phyloP scores from a whole-genome alignment of 2,113 vertebrate species.

The Rissa tridactyla region DNA sequence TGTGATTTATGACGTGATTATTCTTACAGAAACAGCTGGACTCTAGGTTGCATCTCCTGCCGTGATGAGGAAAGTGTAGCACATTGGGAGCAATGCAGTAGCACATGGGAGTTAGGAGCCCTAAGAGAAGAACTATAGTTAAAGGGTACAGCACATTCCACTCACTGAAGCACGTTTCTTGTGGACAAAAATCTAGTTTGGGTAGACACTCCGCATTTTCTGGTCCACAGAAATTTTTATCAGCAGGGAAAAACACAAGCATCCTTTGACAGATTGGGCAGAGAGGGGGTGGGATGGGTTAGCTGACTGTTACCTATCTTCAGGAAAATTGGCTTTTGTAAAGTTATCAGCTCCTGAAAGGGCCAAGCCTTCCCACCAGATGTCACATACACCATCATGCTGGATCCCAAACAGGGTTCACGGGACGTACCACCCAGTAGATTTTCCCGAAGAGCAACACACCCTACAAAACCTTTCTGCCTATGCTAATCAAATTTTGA shows the following conservation, averaged over 20 bases:
- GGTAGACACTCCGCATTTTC: not conserved
- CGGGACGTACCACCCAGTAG: not conserved
- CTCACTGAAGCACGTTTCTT: not conserved
- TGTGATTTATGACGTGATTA: not conserved
- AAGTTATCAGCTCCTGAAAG: not conserved
- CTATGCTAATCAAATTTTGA: no score
- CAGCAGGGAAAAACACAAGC: not conserved
- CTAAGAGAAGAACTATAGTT: fast-evolving
- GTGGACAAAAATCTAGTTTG: not conserved
- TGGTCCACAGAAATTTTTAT: not conserved
- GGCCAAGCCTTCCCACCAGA: not conserved
- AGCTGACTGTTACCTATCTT: not conserved
- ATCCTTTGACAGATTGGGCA: not conserved
- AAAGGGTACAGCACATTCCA: not conserved
- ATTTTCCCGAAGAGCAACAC: not conserved
- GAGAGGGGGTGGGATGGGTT: not conserved
- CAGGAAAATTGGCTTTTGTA: not conserved
- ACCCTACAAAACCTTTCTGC: not conserved
- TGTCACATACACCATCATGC: fast-evolving
- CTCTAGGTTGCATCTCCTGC: not conserved
- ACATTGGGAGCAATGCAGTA: not conserved
- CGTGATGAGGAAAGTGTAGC: not conserved
- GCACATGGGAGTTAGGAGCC: not conserved
- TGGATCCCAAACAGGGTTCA: not conserved
- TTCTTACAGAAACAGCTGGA: not conserved